Conservation (phyloP, 2,113 vertebrate genomes). For the Odontophorus gujanensis region DNA sequence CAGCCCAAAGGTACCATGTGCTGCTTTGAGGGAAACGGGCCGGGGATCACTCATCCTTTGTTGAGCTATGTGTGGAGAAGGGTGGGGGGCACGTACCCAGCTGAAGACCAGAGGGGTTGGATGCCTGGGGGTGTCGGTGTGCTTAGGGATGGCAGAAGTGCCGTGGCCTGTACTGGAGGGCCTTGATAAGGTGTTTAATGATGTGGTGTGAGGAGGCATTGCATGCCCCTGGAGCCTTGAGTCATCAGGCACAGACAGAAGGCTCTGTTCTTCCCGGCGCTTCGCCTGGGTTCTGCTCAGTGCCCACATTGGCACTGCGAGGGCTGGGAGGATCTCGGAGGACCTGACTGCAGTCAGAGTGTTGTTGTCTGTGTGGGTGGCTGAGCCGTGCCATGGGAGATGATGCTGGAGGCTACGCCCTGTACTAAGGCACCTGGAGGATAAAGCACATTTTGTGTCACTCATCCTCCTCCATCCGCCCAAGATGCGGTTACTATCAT, state of each 20-base stretch:
- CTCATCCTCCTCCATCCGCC: neutral
- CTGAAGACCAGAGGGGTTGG: conserved; percentile 31
- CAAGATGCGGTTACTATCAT: neutral
- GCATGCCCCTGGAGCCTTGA: neutral
- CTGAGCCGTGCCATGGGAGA: neutral
- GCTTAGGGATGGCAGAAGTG: neutral
- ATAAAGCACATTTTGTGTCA: neutral
- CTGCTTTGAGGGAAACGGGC: neutral
- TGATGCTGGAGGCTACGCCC: neutral
- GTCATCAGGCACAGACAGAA: neutral
- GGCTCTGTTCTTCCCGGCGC: accelerated
- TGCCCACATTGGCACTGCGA: neutral
- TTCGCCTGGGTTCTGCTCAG: neutral
- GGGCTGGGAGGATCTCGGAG: neutral
- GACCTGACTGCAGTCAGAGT: neutral
- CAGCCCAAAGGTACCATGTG: conserved; percentile 86
- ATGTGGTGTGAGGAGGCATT: conserved; percentile 52
- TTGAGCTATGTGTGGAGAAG: neutral
- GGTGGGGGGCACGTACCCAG: neutral
- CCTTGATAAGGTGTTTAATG: neutral
- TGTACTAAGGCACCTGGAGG: neutral
- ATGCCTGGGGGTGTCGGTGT: conserved; percentile 54
- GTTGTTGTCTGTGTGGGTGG: neutral
- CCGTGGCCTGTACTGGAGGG: conserved; percentile 23
- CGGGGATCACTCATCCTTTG: neutral